Evolutionary conservation across 92 coral and sea anemone genomes (phyloP), one percentile per base, ranked within the genome.

Genomic region (Ricordea florida): DNA sequence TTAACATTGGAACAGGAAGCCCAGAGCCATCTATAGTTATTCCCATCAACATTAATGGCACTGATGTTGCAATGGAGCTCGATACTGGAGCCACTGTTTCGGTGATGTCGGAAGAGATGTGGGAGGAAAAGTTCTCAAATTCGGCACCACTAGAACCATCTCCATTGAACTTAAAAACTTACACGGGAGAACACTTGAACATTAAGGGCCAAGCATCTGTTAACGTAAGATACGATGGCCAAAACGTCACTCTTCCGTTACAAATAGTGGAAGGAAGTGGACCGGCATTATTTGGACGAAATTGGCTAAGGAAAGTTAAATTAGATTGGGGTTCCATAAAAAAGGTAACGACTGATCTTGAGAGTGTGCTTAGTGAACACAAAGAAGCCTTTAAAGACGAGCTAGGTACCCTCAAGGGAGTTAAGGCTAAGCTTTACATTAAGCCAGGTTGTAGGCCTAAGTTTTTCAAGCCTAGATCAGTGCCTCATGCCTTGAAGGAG

Each of bases 271-370:
- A 72, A 18, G 74, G 67, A 33, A 61, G 50, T 45, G 76, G 82
- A 9, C 87, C 87, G 6, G 57, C 56, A 22, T 37, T 62, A 2
- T 52, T 74, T 30, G 76, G 87, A 20, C 47, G 76, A 57, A 73
- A 82, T 48, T 74, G 69, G 82, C 66, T 82, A 18, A 63, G 72
- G 14, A 60, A 29, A 15, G 37, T 74, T 31, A 47, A 48, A 25
- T 56, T 74, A 23, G 66, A 82, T 59, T 82, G 88, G 77, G 64
- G 50, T 23, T 28, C 69, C 5, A 74, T 82, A 11, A 49, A 62
- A 27, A 43, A 36, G 60, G 16, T 65, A 44, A 43, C 69, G 24
- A 36, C 11, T 23, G 36, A 48, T 51, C 43, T 51, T 24, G 83
- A 76, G 10, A 53, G 40, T 16, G 42, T 75, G 11, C 43, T 75